Evolutionary conservation across 2,888 invertebrate species (phyloP).

Genomic region (Scaptodrosophila latifasciaeformis): DNA sequence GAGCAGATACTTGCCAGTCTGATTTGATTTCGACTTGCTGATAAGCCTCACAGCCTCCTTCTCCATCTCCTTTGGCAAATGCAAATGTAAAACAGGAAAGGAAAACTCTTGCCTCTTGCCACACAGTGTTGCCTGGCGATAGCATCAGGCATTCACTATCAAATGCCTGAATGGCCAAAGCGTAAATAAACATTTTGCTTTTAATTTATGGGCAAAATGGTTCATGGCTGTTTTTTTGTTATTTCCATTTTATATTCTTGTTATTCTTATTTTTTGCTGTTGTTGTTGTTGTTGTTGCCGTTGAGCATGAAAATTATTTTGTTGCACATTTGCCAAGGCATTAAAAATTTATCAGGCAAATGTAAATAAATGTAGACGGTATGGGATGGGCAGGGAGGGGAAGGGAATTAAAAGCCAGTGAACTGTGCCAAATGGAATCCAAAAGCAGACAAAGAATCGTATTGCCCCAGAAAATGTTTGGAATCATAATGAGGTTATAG

Average conservation of each 20-base stretch:
- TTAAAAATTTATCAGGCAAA: conserved; percentile 46
- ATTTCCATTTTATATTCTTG: background rate
- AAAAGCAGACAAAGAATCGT: too few species aligned
- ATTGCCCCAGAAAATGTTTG: too few species aligned
- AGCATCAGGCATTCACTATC: background rate
- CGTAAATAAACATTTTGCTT: conserved; percentile 61
- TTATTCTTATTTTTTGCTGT: conserved; percentile 23
- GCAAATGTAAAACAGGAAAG: conserved; percentile 60
- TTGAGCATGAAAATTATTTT: conserved; percentile 51
- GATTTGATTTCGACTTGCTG: conserved; percentile 51
- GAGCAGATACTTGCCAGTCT: conserved; percentile 52
- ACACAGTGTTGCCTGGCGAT: background rate
- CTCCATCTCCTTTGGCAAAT: conserved; percentile 29
- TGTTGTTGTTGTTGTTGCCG: conserved; percentile 15
- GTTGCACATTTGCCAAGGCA: conserved; percentile 44
- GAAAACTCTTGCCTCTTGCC: conserved; percentile 32
- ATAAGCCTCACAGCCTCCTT: conserved; percentile 37
- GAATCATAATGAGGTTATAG: too few species aligned
- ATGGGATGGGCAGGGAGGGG: too few species aligned
- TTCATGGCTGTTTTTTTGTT: conserved; percentile 14
- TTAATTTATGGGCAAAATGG: conserved; percentile 51
- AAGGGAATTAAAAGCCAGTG: too few species aligned
- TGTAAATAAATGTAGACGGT: conserved; percentile 57
- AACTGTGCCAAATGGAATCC: too few species aligned
- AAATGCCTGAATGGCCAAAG: conserved; percentile 23